Evolutionary conservation across 2,113 vertebrate species (phyloP).

Genomic region (Gallinago media): DNA sequence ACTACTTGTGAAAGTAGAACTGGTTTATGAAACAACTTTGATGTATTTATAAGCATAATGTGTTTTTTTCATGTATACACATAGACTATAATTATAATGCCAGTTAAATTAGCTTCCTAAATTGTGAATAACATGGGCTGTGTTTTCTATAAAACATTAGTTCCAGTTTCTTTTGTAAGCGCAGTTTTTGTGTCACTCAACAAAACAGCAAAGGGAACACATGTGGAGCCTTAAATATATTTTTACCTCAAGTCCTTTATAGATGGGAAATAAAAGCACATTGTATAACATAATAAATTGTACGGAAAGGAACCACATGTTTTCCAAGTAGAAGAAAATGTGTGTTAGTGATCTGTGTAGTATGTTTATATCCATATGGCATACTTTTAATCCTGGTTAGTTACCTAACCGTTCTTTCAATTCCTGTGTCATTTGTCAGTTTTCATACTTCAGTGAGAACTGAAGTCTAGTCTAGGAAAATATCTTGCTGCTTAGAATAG

Average conservation of each 20-base stretch:
- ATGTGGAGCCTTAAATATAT: not conserved
- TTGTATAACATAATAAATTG: not conserved
- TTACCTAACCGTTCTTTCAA: not conserved
- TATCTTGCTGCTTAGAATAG: constrained; percentile 4
- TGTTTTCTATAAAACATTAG: constrained; percentile 6
- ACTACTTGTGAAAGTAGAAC: not conserved
- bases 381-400: constrained; percentile 27
- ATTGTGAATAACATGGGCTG: not conserved
- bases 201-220: not conserved
- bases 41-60: not conserved
- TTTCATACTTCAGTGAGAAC: not conserved
- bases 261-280: not conserved
- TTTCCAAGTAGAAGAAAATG: constrained; percentile 15
- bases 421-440: not conserved
- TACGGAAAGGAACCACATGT: not conserved
- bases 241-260: constrained; percentile 8
- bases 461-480: not conserved
- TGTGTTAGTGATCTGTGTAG: not conserved
- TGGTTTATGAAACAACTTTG: not conserved
- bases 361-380: not conserved
- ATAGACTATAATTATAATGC: not conserved
- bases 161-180: not conserved
- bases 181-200: not conserved
- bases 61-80: not conserved
- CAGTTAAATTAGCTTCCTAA: not conserved